Percentiles rank a stretch among this genome's conserved stretches.
phyloP scores from a whole-genome alignment of 1,140 invertebrate genomes.

The Bathynomus jamesi region DNA sequence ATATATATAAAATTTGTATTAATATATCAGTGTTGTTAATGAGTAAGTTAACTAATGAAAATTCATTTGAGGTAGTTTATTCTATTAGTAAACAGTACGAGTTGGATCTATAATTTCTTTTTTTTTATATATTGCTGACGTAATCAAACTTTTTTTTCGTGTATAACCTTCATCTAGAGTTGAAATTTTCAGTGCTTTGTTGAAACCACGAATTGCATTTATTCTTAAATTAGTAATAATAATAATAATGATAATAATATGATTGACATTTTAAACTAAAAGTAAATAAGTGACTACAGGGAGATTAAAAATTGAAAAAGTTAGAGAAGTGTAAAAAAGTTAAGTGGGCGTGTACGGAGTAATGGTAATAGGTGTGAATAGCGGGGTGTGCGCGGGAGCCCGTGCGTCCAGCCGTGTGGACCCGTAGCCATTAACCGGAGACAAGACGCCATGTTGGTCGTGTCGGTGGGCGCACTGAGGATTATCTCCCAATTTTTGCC shows the following conservation, averaged over 20 bases:
- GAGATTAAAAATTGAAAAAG: not conserved
- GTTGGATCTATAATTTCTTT: too few relatives aligned
- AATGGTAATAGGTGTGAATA: slow-evolving; percentile 36
- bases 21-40: not conserved
- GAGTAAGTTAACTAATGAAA: not conserved
- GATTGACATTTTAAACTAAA: not conserved
- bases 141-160: not conserved
- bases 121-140: not conserved
- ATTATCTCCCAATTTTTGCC: slow-evolving; percentile 39
- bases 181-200: not conserved
- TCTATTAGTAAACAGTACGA: not conserved
- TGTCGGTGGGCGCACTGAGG: slow-evolving; percentile 32
- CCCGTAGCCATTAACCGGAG: slow-evolving; percentile 39
- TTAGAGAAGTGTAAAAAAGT: not conserved
- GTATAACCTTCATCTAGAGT: not conserved
- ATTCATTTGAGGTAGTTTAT: not conserved
- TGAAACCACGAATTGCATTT: not conserved
- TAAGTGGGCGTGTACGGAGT: not conserved
- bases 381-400: slow-evolving; percentile 35
- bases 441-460: slow-evolving; percentile 38
- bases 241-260: not conserved
- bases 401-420: slow-evolving; percentile 36
- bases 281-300: not conserved
- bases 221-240: not conserved
- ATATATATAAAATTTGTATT: not conserved